Evolutionary conservation across 2,113 vertebrate species (phyloP).

Genomic region (Podarcis raffonei): DNA sequence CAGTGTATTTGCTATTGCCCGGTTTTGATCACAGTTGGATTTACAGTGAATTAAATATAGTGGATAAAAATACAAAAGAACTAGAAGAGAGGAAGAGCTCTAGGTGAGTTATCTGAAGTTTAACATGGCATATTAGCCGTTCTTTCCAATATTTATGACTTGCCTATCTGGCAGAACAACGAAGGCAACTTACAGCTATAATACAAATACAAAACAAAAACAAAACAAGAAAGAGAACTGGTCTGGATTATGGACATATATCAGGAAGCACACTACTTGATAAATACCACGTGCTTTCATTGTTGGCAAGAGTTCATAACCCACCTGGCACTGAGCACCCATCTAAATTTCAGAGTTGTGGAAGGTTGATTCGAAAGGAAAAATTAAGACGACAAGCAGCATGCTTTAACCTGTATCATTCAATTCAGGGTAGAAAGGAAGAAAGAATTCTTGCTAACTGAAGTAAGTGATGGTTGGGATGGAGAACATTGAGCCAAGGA

Average conservation of each 20-base stretch:
- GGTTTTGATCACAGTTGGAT: constrained; percentile 15
- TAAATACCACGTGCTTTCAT: constrained; percentile 59
- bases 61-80: constrained; percentile 40
- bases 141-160: background rate
- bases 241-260: background rate
- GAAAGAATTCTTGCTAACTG: background rate
- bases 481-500: background rate
- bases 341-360: constrained; percentile 51
- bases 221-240: constrained; percentile 29
- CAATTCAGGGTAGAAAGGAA: constrained; percentile 32
- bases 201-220: constrained; percentile 7
- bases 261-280: background rate
- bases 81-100: constrained; percentile 29
- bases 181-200: background rate
- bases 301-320: constrained; percentile 60
- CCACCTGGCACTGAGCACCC: constrained; percentile 57
- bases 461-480: background rate
- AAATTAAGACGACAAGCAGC: constrained; percentile 17
- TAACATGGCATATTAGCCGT: background rate
- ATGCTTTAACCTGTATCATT: constrained; percentile 45
- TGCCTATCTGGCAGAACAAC: background rate
- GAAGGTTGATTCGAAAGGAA: background rate
- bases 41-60: constrained; percentile 26
- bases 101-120: constrained; percentile 45
- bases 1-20: background rate